Conservation (phyloP, 2,888 invertebrate species). For the Drosophila neutralis region DNA sequence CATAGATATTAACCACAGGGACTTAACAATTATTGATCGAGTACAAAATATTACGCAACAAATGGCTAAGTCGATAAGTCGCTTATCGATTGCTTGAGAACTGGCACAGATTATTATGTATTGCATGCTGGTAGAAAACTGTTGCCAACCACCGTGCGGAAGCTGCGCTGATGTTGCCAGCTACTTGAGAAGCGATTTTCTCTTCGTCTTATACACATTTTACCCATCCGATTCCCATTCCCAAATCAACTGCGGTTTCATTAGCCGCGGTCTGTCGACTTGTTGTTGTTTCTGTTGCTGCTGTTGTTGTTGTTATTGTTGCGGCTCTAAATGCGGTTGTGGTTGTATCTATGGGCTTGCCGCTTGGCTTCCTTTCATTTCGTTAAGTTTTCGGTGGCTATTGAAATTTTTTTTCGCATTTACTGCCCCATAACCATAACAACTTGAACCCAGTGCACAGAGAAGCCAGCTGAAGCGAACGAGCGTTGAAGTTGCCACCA, state of each 20-base stretch:
- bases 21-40: background rate
- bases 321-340: conserved; percentile 51
- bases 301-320: conserved; percentile 19
- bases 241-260: conserved; percentile 75
- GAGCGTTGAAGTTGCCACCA: conserved; percentile 30
- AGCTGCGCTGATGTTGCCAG: conserved; percentile 31
- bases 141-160: conserved; percentile 38
- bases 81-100: background rate
- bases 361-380: conserved; percentile 71
- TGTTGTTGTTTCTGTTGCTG: conserved; percentile 25
- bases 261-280: conserved; percentile 71
- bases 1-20: background rate
- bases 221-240: conserved; percentile 27
- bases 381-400: conserved; percentile 77
- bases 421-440: conserved; percentile 64
- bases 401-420: conserved; percentile 64
- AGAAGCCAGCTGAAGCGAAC: conserved; percentile 7
- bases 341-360: conserved; percentile 46
- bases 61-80: background rate
- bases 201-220: conserved; percentile 62
- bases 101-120: background rate
- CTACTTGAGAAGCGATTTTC: conserved; percentile 78
- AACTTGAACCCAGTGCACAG: conserved; percentile 38
- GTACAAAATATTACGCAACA: background rate
- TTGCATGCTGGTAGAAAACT: background rate